Evolutionary conservation across 2,888 invertebrate genomes (phyloP).

Genomic region (Ichneumon xanthorius): DNA sequence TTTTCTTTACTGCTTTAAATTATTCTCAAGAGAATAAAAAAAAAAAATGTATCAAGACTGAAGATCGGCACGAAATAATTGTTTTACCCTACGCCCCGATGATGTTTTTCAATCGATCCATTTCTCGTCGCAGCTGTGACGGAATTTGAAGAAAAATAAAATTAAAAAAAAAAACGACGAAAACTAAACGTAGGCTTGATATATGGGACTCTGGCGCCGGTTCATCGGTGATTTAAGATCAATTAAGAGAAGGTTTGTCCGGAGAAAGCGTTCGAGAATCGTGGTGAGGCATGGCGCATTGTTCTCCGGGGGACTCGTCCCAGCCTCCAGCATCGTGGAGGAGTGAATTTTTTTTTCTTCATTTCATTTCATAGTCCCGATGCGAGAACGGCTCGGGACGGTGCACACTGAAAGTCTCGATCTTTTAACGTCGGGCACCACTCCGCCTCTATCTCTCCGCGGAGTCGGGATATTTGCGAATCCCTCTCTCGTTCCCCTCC

Average conservation of each 20-base stretch:
- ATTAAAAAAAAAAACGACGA: no score
- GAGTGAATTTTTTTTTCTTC: constrained; percentile 48
- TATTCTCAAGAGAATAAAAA: not conserved
- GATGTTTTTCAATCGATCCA: not conserved
- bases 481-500: constrained; percentile 36
- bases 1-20: no score
- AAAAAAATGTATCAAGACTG: not conserved
- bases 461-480: constrained; percentile 56
- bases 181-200: constrained; percentile 34
- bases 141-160: not conserved
- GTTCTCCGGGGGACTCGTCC: constrained; percentile 56
- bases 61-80: not conserved
- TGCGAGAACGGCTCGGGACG: constrained; percentile 30
- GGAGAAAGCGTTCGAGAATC: constrained; percentile 66
- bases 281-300: constrained; percentile 63
- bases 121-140: constrained; percentile 23
- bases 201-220: constrained; percentile 45
- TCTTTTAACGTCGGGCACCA: constrained; percentile 30
- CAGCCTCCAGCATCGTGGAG: constrained; percentile 55
- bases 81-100: not conserved
- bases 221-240: constrained; percentile 68
- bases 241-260: constrained; percentile 68
- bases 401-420: constrained; percentile 27
- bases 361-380: not conserved
- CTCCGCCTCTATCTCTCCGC: constrained; percentile 28